Evolutionary conservation across 2,888 invertebrate genomes (phyloP).

Genomic region (Lordiphosa fenestrarum): DNA sequence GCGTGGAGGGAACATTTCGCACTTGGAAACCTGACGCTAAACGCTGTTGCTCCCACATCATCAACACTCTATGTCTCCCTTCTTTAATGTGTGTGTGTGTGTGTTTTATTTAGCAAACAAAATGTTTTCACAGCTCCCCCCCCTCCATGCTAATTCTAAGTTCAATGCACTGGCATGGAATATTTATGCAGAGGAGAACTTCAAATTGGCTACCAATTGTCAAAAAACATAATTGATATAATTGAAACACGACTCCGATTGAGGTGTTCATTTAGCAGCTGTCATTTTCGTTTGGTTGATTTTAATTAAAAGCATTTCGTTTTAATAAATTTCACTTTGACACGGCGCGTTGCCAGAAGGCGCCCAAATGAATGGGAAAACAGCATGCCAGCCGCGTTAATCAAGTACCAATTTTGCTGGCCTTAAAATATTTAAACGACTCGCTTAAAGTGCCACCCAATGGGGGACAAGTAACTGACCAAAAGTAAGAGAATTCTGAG

Average conservation of each 20-base stretch:
- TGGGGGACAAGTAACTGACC: too few relatives aligned
- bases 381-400: constrained; percentile 25
- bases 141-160: constrained; percentile 50
- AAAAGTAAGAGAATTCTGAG: too few relatives aligned
- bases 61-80: neutral
- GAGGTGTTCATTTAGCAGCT: constrained; percentile 14
- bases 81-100: constrained; percentile 20
- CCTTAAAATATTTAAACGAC: constrained; percentile 62
- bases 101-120: constrained; percentile 58
- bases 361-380: constrained; percentile 30
- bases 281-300: constrained; percentile 18
- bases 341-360: constrained; percentile 43
- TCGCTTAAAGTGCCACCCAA: constrained; percentile 16
- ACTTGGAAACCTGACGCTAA: constrained; percentile 63
- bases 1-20: constrained; percentile 65
- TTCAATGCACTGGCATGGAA: constrained; percentile 49
- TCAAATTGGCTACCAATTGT: constrained; percentile 43
- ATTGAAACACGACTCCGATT: constrained; percentile 36
- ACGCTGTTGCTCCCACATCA: constrained; percentile 31
- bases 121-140: constrained; percentile 44
- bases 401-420: constrained; percentile 46
- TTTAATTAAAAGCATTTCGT: constrained; percentile 67
- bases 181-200: neutral
- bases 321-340: constrained; percentile 69
- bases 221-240: constrained; percentile 60